phyloP scores from a whole-genome alignment of 2,888 invertebrate genomes.

The Alloplasta piceator region DNA sequence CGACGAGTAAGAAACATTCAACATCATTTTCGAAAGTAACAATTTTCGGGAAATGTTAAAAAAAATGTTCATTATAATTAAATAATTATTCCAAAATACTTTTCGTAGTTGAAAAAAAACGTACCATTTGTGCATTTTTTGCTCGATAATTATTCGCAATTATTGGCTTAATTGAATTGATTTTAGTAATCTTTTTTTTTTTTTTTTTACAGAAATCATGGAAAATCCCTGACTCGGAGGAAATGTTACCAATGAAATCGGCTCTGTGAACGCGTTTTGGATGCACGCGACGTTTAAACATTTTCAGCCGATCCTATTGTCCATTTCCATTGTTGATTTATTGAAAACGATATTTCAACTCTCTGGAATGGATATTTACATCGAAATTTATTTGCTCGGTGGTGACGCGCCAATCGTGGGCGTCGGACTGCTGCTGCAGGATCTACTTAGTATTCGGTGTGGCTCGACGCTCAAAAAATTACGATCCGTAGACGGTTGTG shows the following conservation, averaged over 20 bases:
- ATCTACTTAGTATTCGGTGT: conserved; percentile 81
- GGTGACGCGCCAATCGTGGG: conserved; percentile 74
- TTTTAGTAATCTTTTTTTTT: background rate
- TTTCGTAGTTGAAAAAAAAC: background rate
- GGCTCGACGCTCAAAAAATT: conserved; percentile 80
- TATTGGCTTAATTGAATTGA: conserved; percentile 5
- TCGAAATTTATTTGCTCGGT: conserved; percentile 70
- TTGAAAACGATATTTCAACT: background rate
- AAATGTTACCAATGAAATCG: too few species aligned
- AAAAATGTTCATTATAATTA: conserved; percentile 1
- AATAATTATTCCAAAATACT: conserved; percentile 2
- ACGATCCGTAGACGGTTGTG: conserved; percentile 71
- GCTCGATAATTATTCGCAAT: conserved; percentile 22
- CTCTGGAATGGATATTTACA: conserved; percentile 2
- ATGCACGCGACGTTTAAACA: too few species aligned
- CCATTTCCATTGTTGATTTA: too few species aligned
- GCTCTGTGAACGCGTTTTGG: too few species aligned
- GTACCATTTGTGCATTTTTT: conserved; percentile 3
- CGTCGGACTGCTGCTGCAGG: conserved; percentile 84
- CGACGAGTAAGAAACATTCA: background rate
- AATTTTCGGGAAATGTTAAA: background rate
- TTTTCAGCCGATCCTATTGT: too few species aligned
- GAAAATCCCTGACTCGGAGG: too few species aligned
- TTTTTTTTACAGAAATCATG: too few species aligned
- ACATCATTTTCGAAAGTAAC: background rate